Evolutionary conservation across 37 sponge, comb jelly and placozoan species (phyloP), one percentile per base, ranked within the genome.

Genomic region (Ephydatia muelleri): DNA sequence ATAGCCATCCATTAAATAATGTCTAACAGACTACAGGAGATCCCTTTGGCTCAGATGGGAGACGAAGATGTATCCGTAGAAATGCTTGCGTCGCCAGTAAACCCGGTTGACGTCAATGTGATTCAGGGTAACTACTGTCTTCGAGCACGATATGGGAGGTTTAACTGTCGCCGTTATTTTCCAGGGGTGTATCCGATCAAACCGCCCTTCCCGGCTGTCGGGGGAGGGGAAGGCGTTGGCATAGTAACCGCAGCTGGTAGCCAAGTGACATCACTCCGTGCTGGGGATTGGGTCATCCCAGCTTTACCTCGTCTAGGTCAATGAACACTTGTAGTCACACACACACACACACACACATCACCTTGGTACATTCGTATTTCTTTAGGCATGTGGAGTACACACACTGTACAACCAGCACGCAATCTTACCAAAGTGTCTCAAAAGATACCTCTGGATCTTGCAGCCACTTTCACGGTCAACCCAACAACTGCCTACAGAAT

Each of bases 401-500:
- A 71, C 26, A 35, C 81, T 5, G 88, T 95, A 16, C 68, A 38
- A 32, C 79, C 72, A 49, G 87, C 74, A 21, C 29, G 57, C 2
- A 74, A 80, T 12, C 86, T 91, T 25, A 75, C 84, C 22, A 91
- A 82, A 68, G 73, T 97, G 1, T 64, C 91, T 11, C 72, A 23
- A 26, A 43, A 76, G 37, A 68, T 95, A 31, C 82, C 92, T 26
- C 14, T 85, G 3, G 48, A 91, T 0, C 69, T 85, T 28, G 92
- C 96, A 5, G 94, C 98, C 22, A 95, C 86, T 13, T 68, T 97
- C 9, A 76, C 80, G 12, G 92, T 95, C 1, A 97, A 97, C 81
- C 98, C 98, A 16, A 75, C 90, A 38, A 95, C 96, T 71, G 98
- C 98, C 30, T 97, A 97, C 70, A 36, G 98, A 32, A 97, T 97